Conservation (phyloP, 2,888 invertebrate species). For the Rhagonycha fulva region DNA sequence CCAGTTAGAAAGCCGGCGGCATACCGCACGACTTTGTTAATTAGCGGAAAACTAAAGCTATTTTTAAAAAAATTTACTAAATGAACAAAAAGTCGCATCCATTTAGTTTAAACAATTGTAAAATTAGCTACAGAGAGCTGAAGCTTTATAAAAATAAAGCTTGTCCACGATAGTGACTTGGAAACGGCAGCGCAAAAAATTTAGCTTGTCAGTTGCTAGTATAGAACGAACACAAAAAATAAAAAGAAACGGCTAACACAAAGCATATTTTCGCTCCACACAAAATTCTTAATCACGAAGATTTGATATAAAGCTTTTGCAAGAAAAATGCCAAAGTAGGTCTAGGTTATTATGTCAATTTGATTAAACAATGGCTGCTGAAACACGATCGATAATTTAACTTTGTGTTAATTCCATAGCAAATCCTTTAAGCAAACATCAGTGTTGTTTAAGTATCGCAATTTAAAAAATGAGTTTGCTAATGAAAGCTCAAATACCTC, state of each 20-base stretch:
- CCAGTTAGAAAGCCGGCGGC: neutral
- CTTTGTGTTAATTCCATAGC: neutral
- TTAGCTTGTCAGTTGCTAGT: neutral
- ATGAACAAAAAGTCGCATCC: neutral
- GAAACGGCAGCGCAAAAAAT: neutral
- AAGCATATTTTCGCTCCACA: neutral
- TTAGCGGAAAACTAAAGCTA: neutral
- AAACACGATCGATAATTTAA: neutral
- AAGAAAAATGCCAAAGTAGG: conserved; percentile 1
- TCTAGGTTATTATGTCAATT: conserved; percentile 8
- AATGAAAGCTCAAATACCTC: neutral
- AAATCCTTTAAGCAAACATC: neutral
- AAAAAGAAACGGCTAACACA: neutral
- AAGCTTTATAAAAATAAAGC: neutral
- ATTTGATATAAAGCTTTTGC: neutral
- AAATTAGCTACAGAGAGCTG: neutral
- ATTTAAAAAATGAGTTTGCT: neutral
- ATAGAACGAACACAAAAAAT: neutral
- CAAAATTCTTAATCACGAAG: neutral
- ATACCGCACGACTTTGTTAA: neutral
- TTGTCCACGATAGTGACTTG: neutral
- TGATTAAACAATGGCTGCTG: conserved; percentile 6
- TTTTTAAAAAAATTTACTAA: neutral
- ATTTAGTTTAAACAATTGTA: neutral
- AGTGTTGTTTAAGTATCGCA: neutral